These are phyloP conservation scores for Centropyge bicolor DNA, from an alignment of 2,797 vertebrate species.

Conservation along the genomic window DNA sequence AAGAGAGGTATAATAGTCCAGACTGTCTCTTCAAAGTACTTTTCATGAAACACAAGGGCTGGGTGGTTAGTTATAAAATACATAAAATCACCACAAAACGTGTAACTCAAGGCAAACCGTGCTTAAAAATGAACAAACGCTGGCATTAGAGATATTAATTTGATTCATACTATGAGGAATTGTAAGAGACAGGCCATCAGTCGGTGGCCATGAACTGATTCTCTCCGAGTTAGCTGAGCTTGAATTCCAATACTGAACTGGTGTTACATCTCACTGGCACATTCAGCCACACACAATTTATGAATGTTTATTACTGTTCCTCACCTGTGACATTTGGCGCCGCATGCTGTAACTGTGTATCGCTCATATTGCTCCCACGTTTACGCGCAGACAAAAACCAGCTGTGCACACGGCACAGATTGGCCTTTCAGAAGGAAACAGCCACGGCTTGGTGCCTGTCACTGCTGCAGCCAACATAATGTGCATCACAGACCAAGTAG, in stretches of 20 bases:
- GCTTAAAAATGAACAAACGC: not conserved
- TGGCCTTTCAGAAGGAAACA: constrained; percentile 48
- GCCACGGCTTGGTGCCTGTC: constrained; percentile 3
- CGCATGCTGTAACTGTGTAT: constrained; percentile 7
- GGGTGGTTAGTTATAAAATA: not conserved
- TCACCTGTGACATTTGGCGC: constrained; percentile 34
- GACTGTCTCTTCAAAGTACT: not conserved
- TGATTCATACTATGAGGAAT: constrained; percentile 5
- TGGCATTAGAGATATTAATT: constrained; percentile 13
- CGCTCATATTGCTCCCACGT: constrained; percentile 5
- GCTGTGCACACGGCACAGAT: constrained; percentile 21
- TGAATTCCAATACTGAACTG: constrained; percentile 22
- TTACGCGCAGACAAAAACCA: constrained; percentile 13
- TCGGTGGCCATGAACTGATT: constrained; percentile 2
- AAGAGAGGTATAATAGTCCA: not conserved
- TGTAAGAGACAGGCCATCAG: not conserved
- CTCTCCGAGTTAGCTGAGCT: constrained; percentile 6
- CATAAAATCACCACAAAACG: not conserved
- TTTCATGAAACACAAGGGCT: not conserved
- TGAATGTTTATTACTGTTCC: constrained; percentile 28
- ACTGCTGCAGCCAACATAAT: not conserved
- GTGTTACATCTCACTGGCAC: constrained; percentile 13
- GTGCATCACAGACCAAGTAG: constrained; percentile 3
- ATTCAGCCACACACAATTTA: constrained; percentile 12
- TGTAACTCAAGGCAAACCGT: constrained; percentile 18